Base-by-base conservation (phyloP, 2,797 vertebrate species). In the Sebastes kiyomatsui region DNA sequence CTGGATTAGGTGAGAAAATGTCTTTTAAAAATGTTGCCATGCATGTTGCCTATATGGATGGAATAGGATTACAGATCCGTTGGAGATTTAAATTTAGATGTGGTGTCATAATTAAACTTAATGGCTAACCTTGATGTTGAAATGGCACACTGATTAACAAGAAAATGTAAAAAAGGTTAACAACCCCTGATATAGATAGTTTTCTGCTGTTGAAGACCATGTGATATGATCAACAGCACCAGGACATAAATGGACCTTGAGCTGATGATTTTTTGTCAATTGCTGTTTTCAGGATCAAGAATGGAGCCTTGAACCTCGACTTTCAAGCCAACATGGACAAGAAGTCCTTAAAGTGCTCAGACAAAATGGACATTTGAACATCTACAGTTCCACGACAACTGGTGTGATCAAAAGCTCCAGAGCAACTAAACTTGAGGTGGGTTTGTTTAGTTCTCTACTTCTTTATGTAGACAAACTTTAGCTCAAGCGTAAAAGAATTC, bases 381-480 rank as follows among this genome's bases (percentile, higher is more conserved):
- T 59, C 27, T 35, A 22, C 20, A 67, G 18, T 55, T 62, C 10
- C 12, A 58, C 4, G 9, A 23, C n/a, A 58, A 58, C 12, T 77
- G 22, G 33, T 14, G 8, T 27, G 49, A 62, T 59, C 28, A 58
- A 71, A 27, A 77, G 30, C 42, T 54, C 46, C 23, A 35, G 33
- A 42, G 60, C 18, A 65, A 1, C 30, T 30, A 59, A n/a, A 62
- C n/a, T 59, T 38, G 27, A 66, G 23, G 12, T 64, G 12, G 22
- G 18, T 77, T 60, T 75, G 56, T 66, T 54, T 55, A 13, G 23
- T 61, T 30, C 30, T 38, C 3, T 1, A 22, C 27, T 72, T 72
- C 23, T 69, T 70, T 55, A 73, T 59, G 33, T 55, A 49, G 56
- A 59, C 59, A 78, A 79, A 64, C 52, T 65, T 77, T 10, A 70